Conservation (phyloP, 2,797 vertebrate species). For the Dallia pectoralis region DNA sequence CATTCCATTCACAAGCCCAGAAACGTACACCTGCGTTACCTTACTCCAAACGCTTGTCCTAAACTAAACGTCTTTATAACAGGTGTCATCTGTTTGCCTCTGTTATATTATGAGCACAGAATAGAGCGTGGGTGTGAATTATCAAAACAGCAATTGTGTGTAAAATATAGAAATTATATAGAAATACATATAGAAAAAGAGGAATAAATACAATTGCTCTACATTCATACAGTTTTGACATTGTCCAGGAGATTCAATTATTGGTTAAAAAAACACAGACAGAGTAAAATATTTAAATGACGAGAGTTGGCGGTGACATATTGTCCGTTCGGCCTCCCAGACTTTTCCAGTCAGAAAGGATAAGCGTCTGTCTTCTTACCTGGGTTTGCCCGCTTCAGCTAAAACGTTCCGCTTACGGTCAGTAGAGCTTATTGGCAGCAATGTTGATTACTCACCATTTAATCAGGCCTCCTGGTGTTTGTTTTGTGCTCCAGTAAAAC, state of each 20-base stretch:
- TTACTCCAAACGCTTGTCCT: not conserved
- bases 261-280: too few species aligned
- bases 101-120: not conserved
- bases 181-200: too few species aligned
- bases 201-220: too few species aligned
- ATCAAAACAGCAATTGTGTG: too few species aligned
- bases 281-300: too few species aligned
- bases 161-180: too few species aligned
- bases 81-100: not conserved
- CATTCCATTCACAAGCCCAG: not conserved
- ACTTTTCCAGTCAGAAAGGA: not conserved
- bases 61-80: not conserved
- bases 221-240: too few species aligned
- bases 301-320: too few species aligned
- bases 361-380: not conserved
- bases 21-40: not conserved
- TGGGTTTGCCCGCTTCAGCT: not conserved
- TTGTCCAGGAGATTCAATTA: too few species aligned
- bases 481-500: not conserved
- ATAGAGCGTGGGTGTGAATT: not conserved
- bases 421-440: conserved; percentile 3
- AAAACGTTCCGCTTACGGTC: not conserved
- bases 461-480: not conserved
- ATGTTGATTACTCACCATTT: conserved; percentile 3
- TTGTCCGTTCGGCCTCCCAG: too few species aligned